These are phyloP conservation scores for Zaprionus ornatus DNA, from an alignment of 1,140 invertebrate species.

Conservation along the genomic window DNA sequence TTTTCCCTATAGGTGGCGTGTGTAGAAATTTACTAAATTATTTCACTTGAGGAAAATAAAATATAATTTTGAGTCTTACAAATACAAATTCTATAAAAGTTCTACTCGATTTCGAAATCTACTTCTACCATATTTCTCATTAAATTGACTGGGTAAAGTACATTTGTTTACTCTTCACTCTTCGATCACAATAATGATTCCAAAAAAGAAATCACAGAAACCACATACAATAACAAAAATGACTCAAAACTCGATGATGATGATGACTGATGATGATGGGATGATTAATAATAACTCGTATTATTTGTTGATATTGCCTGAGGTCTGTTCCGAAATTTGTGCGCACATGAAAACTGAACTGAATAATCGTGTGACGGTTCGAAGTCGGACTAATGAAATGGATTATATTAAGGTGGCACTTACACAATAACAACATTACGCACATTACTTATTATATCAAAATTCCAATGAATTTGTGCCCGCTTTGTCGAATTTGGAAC, in stretches of 20 bases:
- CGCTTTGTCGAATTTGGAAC: background rate
- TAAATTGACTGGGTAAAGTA: background rate
- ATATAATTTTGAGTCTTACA: no score
- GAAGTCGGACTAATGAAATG: background rate
- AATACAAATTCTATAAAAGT: no score
- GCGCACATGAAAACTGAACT: background rate
- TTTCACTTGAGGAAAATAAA: no score
- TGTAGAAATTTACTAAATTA: no score
- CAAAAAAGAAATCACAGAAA: conserved; percentile 3
- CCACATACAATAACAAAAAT: background rate
- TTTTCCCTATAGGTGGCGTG: no score
- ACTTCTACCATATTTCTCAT: background rate
- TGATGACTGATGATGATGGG: background rate
- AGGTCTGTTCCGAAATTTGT: background rate
- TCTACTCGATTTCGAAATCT: background rate
- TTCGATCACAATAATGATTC: background rate
- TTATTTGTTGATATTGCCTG: background rate
- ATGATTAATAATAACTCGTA: conserved; percentile 5
- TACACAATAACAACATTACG: background rate
- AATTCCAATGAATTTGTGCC: background rate
- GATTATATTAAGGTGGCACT: background rate
- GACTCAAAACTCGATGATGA: background rate
- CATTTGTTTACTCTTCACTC: background rate
- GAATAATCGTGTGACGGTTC: background rate
- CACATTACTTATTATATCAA: background rate